Evolutionary conservation across 1,140 invertebrate species (phyloP).

Genomic region (Atopsyche davidsoni): DNA sequence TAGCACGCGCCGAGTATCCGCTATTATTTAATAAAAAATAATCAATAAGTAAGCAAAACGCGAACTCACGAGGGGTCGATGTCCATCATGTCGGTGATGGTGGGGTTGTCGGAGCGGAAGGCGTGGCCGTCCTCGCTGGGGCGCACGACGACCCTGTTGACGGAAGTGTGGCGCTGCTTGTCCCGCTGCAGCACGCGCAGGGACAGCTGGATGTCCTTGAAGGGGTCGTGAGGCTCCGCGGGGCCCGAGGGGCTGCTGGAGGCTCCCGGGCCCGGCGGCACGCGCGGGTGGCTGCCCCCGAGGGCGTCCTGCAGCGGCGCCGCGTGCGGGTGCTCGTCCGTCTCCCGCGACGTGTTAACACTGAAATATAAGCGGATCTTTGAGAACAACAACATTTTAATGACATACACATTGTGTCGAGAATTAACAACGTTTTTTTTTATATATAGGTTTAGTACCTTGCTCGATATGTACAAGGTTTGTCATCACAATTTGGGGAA

Average conservation of each 20-base stretch:
- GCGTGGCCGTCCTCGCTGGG: conserved; percentile 48
- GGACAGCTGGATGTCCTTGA: conserved; percentile 42
- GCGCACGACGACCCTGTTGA: conserved; percentile 51
- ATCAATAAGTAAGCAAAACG: conserved; percentile 4
- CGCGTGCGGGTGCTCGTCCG: conserved; percentile 19
- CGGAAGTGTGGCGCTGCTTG: conserved; percentile 35
- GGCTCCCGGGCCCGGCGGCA: conserved; percentile 20
- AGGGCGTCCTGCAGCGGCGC: conserved; percentile 16
- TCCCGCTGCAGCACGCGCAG: conserved; percentile 38
- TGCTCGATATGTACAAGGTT: too few species aligned
- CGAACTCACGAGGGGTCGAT: conserved; percentile 53
- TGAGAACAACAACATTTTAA: not conserved
- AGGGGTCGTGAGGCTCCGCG: conserved; percentile 35
- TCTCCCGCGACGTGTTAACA: conserved; percentile 19
- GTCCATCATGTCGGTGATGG: conserved; percentile 58
- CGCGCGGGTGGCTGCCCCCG: conserved; percentile 19
- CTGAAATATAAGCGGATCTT: conserved; percentile 15
- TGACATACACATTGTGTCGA: not conserved
- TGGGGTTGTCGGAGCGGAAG: conserved; percentile 52
- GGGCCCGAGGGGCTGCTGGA: conserved; percentile 19
- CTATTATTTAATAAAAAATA: too few species aligned
- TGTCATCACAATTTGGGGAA: too few species aligned
- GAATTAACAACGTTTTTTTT: too few species aligned
- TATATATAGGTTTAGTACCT: too few species aligned
- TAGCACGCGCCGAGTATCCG: too few species aligned